Evolutionary conservation across 2,888 invertebrate species (phyloP).

Genomic region (Nycteola revayana): DNA sequence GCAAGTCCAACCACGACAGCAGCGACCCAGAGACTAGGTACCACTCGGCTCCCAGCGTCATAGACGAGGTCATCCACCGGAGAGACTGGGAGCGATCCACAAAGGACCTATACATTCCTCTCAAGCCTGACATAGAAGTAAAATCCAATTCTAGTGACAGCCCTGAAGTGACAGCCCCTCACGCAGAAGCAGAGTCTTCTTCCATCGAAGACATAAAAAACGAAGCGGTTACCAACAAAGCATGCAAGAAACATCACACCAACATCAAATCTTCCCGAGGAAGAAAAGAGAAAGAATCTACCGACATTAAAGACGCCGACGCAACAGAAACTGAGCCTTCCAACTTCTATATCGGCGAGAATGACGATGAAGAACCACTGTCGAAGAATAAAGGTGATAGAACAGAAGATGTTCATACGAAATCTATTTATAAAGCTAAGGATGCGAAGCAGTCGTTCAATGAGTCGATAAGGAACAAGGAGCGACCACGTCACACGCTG

Average conservation of each 20-base stretch:
- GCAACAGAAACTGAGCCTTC: constrained; percentile 54
- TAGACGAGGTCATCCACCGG: constrained; percentile 65
- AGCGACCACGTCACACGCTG: constrained; percentile 45
- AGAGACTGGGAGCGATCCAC: constrained; percentile 71
- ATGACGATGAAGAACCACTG: constrained; percentile 22
- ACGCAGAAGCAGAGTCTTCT: constrained; percentile 42
- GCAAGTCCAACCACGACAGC: constrained; percentile 48
- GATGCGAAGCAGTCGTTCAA: constrained; percentile 65
- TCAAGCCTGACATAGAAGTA: constrained; percentile 36
- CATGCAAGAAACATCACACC: constrained; percentile 68
- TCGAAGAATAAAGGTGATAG: constrained; percentile 20
- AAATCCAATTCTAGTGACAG: constrained; percentile 35
- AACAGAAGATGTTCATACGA: constrained; percentile 19
- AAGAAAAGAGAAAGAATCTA: constrained; percentile 46
- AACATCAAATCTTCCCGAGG: constrained; percentile 65
- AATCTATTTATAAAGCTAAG: constrained; percentile 47
- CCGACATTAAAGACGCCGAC: constrained; percentile 62
- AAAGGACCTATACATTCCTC: constrained; percentile 63
- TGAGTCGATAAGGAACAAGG: constrained; percentile 57
- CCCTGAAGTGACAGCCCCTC: constrained; percentile 37
- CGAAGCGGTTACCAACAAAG: constrained; percentile 34
- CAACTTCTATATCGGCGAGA: constrained; percentile 62
- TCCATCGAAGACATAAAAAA: constrained; percentile 41
- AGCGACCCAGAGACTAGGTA: constrained; percentile 48
- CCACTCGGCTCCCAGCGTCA: constrained; percentile 72